A percentile compares a stretch with the other conserved stretches of the same genome.
These are phyloP conservation scores for Tenthredo distinguenda DNA, from an alignment of 2,888 invertebrate species.

Conservation along the genomic window DNA sequence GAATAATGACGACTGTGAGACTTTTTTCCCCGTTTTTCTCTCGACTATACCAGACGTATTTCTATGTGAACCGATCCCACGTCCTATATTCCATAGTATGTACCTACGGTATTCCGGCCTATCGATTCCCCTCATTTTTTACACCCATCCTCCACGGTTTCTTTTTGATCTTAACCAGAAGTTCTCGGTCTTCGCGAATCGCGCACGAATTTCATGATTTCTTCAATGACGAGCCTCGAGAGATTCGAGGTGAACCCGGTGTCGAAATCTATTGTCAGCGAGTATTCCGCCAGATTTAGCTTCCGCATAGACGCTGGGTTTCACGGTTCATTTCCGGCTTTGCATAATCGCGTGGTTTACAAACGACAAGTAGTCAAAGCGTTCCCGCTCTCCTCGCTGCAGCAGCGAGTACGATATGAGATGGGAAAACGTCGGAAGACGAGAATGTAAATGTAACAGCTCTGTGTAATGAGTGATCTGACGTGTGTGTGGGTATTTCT, in stretches of 20 bases:
- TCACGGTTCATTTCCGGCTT: constrained; percentile 57
- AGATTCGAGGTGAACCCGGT: background rate
- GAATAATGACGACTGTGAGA: constrained; percentile 40
- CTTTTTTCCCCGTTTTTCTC: background rate
- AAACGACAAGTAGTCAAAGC: constrained; percentile 50
- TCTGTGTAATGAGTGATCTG: background rate
- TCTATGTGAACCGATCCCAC: background rate
- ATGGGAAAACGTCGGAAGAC: background rate
- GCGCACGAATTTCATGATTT: background rate
- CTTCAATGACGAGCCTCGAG: background rate
- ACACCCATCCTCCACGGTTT: background rate
- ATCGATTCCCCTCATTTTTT: background rate
- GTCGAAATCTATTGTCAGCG: background rate
- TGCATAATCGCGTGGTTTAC: constrained; percentile 71
- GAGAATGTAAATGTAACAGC: background rate
- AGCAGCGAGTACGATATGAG: too few species aligned
- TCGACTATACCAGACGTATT: background rate
- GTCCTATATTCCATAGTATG: background rate
- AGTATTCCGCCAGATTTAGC: constrained; percentile 16
- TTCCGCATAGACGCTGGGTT: background rate
- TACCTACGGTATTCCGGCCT: background rate
- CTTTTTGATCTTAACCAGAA: background rate
- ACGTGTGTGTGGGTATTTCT: background rate
- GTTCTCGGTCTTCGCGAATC: background rate
- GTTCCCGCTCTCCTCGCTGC: constrained; percentile 11